Percentiles rank a stretch among this genome's conserved stretches.
Evolutionary conservation across 2,888 invertebrate species (phyloP).

Genomic region (Cosmopolites sordidus): DNA sequence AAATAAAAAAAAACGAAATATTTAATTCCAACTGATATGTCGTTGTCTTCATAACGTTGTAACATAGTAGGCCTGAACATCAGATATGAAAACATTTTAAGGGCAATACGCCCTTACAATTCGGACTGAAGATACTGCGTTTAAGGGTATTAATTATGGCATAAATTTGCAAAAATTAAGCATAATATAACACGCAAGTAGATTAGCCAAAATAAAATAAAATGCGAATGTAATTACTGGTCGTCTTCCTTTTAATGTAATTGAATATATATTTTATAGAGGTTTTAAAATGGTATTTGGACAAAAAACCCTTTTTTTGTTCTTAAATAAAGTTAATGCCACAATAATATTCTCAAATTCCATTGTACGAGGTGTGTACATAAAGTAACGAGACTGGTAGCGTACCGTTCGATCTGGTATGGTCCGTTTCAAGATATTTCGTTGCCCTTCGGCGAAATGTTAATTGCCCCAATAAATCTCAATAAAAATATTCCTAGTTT

Average conservation of each 20-base stretch:
- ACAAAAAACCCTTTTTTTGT: too few species aligned
- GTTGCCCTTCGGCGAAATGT: too few species aligned
- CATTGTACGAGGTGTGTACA: too few species aligned
- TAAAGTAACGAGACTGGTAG: too few species aligned
- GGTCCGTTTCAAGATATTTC: too few species aligned
- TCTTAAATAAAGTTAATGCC: too few species aligned
- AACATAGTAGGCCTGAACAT: conserved; percentile 6
- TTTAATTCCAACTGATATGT: too few species aligned
- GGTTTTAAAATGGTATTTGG: background rate
- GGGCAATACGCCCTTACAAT: conserved; percentile 27
- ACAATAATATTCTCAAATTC: too few species aligned
- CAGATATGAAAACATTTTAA: conserved; percentile 27
- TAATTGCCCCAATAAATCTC: too few species aligned
- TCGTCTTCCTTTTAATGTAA: conserved; percentile 16
- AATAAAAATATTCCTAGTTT: too few species aligned
- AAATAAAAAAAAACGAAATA: too few species aligned
- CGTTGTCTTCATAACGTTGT: background rate
- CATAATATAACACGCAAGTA: conserved; percentile 26
- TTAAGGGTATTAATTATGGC: conserved; percentile 28
- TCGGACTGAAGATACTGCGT: conserved; percentile 25
- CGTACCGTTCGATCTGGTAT: too few species aligned
- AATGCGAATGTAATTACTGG: conserved; percentile 15
- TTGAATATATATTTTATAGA: conserved; percentile 4
- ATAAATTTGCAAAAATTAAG: conserved; percentile 29
- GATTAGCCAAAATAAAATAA: conserved; percentile 24